Evolutionary conservation across 2,113 vertebrate species (phyloP), one percentile per base, ranked within the genome.

Genomic region (Gobiocypris rarus): DNA sequence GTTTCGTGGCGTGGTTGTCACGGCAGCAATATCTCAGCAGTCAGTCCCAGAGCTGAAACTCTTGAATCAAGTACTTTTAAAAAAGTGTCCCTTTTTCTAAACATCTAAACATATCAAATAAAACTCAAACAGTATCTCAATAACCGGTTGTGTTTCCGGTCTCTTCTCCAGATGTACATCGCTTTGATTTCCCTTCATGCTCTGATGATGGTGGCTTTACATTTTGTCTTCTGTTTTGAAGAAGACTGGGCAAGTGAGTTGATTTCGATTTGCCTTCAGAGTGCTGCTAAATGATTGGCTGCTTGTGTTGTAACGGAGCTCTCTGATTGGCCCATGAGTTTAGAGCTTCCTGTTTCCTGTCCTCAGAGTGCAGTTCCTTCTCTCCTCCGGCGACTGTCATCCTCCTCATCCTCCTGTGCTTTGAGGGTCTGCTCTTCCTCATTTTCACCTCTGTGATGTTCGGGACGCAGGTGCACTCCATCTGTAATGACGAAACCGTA

Each of bases 361-460:
- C 87, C 85, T 3, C 93, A 99, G 98, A 98, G 88, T 99, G 97
- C 95, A 98, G 98, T 86, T 95, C 94, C 87, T 99, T 99, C 91
- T 97, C 98, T 45, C 97, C 98, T 0, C 97, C 98, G 48, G 95
- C 97, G 2, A 98, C 98, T 0, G 97, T 99, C 88, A 96, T 99
- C 93, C 96, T 99, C 63, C 96, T 99, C 90, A 97, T 99, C 92
- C 95, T 99, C 73, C 92, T 99, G 90, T 98, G 96, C 91, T 99
- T 99, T 0, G 98, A 99, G 91, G 97, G 94, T 7, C 96, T 99
- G 71, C 96, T 99, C 4, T 99, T 99, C 86, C 95, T 99, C 87
- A 96, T 99, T 83, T 99, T 99, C 94, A 99, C 98, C 0, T 95
- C 97, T 0, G 97, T 99, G 88, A 99, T 99, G 98, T 99, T 99